Evolutionary conservation across 1,140 invertebrate species (phyloP), one percentile per base, ranked within the genome.

Genomic region (Heliconius eleuchia): DNA sequence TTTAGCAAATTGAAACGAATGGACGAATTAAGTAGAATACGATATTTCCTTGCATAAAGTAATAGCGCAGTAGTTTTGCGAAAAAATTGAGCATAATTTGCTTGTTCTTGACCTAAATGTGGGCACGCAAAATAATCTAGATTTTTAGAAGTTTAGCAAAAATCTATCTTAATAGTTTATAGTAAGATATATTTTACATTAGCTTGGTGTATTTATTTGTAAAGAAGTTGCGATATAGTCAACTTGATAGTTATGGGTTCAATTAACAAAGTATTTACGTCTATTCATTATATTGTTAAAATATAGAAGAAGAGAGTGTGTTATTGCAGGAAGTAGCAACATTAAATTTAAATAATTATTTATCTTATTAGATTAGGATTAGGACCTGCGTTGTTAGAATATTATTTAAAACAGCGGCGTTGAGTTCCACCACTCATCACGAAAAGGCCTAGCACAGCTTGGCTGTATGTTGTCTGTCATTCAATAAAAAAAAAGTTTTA

Each of bases 1-100:
- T 66, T 60, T 66, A 39, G 27, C 18, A 80, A 80, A 80, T 80
- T 80, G 52, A 66, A n/a, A 71, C 76, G 71, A 80, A 80, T 52
- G 72, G 76, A 76, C 52, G 73, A 78, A 74, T 80, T 78, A 75
- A 73, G 50, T 74, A 76, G 55, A 39, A 74, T 30, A 50, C 60
- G 57, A 77, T 81, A 83, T 73, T 78, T 55, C 72, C 80, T 83
- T 79, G 77, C 82, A 79, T 73, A 83, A 46, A 79, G 71, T 83
- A 81, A 83, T 80, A 73, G 77, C 75, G 27, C 23, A 66, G 75
- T 79, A 50, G 77, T 81, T 83, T 72, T 80, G 30, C 74, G 71
- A 77, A 77, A 83, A 78, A 81, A 78, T 78, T 60, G 60, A 71
- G 34, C 76, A 23, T 66, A 81, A 75, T 57, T 73, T 23, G 23